Evolutionary conservation across 2,888 invertebrate species (phyloP), one percentile per base, ranked within the genome.

Genomic region (Mythimna loreyi): DNA sequence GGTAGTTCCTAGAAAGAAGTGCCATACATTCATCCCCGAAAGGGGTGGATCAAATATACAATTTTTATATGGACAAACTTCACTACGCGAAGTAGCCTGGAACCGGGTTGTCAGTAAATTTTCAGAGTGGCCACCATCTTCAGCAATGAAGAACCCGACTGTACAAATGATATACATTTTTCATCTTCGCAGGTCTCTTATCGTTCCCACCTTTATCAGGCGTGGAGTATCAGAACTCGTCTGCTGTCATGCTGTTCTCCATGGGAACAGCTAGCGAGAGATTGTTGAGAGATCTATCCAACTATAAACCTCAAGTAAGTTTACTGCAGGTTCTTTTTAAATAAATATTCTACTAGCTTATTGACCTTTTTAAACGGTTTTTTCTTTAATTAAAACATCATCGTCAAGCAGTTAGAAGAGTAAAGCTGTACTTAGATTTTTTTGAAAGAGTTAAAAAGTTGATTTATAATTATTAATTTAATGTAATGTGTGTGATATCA

Each of bases 211-310:
- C 97, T 1, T 96, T 97, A 5, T 93, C 97, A 23, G 97, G 97
- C 0, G 92, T 96, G 33, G 96, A 97, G 49, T 96, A 96, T 55
- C 90, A 89, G 40, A 92, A 92, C 69, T 86, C 96, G 2, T 95
- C 96, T 30, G 96, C 97, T 0, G 86, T 97, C 2, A 95, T 97
- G 69, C 90, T 98, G 3, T 97, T 97, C 88, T 97, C 97, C 0
- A 96, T 97, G 90, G 98, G 97, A 0, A 96, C 97, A 0, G 96
- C 97, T 16, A 97, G 97, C 78, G 97, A 97, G 82, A 93, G 94
- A 36, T 88, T 97, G 0, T 92, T 97, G 1, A 95, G 97, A 85
- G 96, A 96, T 21, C 91, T 98, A 9, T 97, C 97, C 0, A 98
- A 98, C 87, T 97, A 97, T 74, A 96, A 96, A 82, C 95, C 96